Base-by-base conservation (phyloP, 2,888 invertebrate genomes). In the Lithophane semibrunnea region DNA sequence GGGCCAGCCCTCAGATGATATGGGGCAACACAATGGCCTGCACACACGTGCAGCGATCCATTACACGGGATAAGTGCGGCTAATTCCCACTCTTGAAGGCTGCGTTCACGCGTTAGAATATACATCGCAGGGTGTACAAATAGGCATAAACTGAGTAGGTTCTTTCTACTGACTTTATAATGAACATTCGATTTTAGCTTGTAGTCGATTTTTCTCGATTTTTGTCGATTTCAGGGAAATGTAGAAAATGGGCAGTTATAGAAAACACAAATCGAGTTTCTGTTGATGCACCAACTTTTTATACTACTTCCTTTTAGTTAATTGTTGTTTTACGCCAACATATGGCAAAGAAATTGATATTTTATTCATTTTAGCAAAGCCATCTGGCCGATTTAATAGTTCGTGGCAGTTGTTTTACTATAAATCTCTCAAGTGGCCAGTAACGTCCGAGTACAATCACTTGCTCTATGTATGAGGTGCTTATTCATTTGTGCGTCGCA, bases 401-500 rank as follows among this genome's bases (percentile, higher is more conserved):
- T 67, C 49, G n/a, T 65, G 79, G 74, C 79, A 87, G 77, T 82
- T 79, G 75, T 80, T 79, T 84, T 73, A 64, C 44, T 75, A 79
- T 86, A 88, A 85, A 88, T 86, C 81, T 86, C 49, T 83, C 77
- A 80, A 77, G 82, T 82, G 79, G 61, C 80, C 88, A 85, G 90
- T 91, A 89, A 90, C 76, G 88, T 90, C 88, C 83, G 85, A 88
- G 83, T 85, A 88, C 90, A 90, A 90, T 92, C 90, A 90, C 90
- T 92, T 94, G 93, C 89, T 94, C 95, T 94, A 92, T 94, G 95
- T 90, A 92, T 91, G 92, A 93, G 93, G 94, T 93, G 94, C 95
- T 96, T 96, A 96, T 96, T 96, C 96, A 96, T 96, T 95, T 96
- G 95, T 93, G 92, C 94, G 95, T 95, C 95, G 95, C 95, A 94